Percentiles rank a stretch among this genome's conserved stretches.
These are phyloP conservation scores for Ptychadena robeensis DNA, from an alignment of 2,797 vertebrate genomes.

Conservation along the genomic window DNA sequence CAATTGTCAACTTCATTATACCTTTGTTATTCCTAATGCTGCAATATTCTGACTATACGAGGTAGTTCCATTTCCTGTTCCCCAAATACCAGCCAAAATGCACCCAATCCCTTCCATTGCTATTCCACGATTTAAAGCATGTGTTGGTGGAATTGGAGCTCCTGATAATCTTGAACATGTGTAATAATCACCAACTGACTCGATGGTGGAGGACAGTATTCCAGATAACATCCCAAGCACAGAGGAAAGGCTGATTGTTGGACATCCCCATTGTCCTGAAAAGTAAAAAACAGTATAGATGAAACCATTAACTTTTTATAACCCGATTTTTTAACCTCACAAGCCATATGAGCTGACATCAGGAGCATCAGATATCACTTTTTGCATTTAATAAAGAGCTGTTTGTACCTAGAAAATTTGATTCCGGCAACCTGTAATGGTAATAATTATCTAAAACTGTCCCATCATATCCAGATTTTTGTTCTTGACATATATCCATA, in stretches of 20 bases:
- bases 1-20: too few relatives aligned
- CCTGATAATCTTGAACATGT: constrained; percentile 74
- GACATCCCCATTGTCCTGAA: constrained; percentile 80
- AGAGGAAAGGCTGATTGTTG: constrained; percentile 80
- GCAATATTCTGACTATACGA: constrained; percentile 85
- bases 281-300: not conserved
- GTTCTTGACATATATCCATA: too few relatives aligned
- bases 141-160: constrained; percentile 79
- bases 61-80: constrained; percentile 82
- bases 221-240: constrained; percentile 82
- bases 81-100: constrained; percentile 80
- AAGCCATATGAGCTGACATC: too few relatives aligned
- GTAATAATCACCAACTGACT: constrained; percentile 80
- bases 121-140: constrained; percentile 82
- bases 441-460: too few relatives aligned
- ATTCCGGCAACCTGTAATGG: too few relatives aligned
- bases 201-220: constrained; percentile 80
- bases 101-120: constrained; percentile 82
- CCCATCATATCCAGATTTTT: too few relatives aligned
- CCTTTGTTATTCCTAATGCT: constrained; percentile 83
- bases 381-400: too few relatives aligned
- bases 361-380: too few relatives aligned
- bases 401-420: too few relatives aligned
- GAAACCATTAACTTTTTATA: not conserved
- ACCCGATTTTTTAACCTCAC: too few relatives aligned